Base-by-base conservation (phyloP, 1,140 invertebrate genomes). In the Aleiodes sp. region DNA sequence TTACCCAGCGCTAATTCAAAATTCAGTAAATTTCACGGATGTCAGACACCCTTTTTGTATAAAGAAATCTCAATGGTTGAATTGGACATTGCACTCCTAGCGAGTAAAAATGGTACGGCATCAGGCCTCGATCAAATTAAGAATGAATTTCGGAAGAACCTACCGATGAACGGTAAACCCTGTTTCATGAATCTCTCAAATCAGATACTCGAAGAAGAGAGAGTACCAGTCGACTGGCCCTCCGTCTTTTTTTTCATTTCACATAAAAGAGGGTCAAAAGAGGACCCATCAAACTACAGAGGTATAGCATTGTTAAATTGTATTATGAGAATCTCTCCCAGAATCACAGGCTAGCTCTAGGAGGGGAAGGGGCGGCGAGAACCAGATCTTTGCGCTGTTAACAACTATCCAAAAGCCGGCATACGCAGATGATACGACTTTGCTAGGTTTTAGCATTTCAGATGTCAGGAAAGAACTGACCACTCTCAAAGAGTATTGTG, bases 351-450 rank as follows among this genome's bases (percentile, higher is more conserved):
- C 37, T 3, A 14, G 37, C 2, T 39, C 14, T 12, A 9, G 37
- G 10, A 3, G 37, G 2, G 37, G 37, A 12, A 39, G 37, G 14
- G 37, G 37, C 2, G 10, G 37, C 14, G 37, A 39, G 37, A 14
- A 39, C 10, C 37, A 39, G 37, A 39, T 39, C 14, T 39, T 39
- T 12, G 3, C 37, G 2, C 10, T 39, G 10, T n/a, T 12, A 4
- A 39, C 37, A 2, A 12, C 37, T 12, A 12, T 39, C 14, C 37
- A 62, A 62, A 65, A 43, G 63, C 63, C 41, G 7, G 19, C 41
- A 21, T 65, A 46, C 21, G 63, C 63, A 46, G 63, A 65, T 35
- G 63, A 65, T 31, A 39, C 41, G 4, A 37, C 41, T 2, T 24
- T 65, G 12, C 39, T 65, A 24, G 3, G 14, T 46, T 28, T 24